These are phyloP conservation scores for Anthopleura sola DNA, from an alignment of 64 coral and sea anemone species.

Conservation along the genomic window DNA sequence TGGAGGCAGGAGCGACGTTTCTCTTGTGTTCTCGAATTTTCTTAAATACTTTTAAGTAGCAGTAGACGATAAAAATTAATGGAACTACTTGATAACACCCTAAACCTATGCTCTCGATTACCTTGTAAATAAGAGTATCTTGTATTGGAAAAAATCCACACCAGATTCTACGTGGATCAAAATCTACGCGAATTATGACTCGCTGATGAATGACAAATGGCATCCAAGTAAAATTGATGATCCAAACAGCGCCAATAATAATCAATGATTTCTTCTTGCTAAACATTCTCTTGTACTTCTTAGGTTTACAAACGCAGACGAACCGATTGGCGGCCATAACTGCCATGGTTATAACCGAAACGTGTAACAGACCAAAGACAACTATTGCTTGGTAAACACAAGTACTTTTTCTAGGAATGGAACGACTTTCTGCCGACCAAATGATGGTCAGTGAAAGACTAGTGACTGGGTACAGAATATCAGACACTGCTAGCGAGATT, in stretches of 20 bases:
- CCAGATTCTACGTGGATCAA: too few species aligned
- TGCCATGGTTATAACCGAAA: neutral
- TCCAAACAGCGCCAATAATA: neutral
- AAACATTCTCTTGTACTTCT: conserved; percentile 4
- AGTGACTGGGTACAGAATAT: neutral
- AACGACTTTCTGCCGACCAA: neutral
- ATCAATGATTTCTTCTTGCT: neutral
- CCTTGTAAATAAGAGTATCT: too few species aligned
- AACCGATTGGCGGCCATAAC: neutral
- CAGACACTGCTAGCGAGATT: neutral
- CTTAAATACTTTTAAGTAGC: neutral
- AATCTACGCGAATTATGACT: too few species aligned
- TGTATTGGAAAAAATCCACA: too few species aligned
- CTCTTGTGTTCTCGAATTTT: neutral
- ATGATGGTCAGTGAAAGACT: neutral
- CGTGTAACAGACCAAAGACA: neutral
- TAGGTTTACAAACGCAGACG: conserved; percentile 4
- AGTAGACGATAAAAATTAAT: neutral
- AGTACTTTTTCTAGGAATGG: neutral
- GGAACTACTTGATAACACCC: neutral
- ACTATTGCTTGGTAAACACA: neutral
- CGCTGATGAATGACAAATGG: too few species aligned
- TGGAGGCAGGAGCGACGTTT: neutral
- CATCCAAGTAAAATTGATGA: neutral
- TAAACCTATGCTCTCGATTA: too few species aligned